A percentile compares a stretch with the other conserved stretches of the same genome.
These are phyloP conservation scores for Oryzias javanicus DNA, from an alignment of 2,113 vertebrate genomes.

Conservation along the genomic window DNA sequence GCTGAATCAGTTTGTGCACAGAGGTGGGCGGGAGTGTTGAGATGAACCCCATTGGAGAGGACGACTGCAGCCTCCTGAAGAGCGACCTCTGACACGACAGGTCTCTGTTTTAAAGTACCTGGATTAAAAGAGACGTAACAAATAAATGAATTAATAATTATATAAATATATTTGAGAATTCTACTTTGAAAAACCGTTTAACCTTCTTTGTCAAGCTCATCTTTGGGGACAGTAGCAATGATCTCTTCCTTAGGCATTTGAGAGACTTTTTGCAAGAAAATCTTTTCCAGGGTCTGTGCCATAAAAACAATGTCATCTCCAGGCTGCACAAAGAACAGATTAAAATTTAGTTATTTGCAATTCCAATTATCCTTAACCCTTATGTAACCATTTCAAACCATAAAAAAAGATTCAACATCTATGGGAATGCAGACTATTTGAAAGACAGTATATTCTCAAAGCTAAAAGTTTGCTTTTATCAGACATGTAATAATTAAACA, in stretches of 20 bases:
- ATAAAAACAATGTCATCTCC: constrained; percentile 91
- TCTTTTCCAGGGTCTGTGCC: constrained; percentile 89
- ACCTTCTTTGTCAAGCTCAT: constrained; percentile 76
- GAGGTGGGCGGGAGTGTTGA: constrained; percentile 51
- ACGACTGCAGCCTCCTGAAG: constrained; percentile 74
- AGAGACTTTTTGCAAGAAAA: constrained; percentile 85
- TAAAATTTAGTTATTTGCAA: background rate
- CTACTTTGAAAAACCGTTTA: constrained; percentile 46
- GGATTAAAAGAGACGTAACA: background rate
- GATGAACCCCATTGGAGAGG: constrained; percentile 48
- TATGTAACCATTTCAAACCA: too few species aligned
- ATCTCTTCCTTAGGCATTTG: constrained; percentile 87
- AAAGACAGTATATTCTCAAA: too few species aligned
- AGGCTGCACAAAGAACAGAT: constrained; percentile 75
- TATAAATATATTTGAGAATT: background rate
- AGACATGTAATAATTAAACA: too few species aligned
- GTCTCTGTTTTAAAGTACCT: constrained; percentile 63
- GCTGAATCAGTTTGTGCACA: constrained; percentile 54
- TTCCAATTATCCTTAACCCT: too few species aligned
- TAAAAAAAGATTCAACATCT: too few species aligned
- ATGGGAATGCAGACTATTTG: too few species aligned
- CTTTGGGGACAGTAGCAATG: constrained; percentile 61
- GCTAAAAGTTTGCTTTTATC: too few species aligned
- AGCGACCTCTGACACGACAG: constrained; percentile 67
- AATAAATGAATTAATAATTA: background rate